Evolutionary conservation across 2,797 vertebrate species (phyloP).

Genomic region (Gymnoscopelus microlampas): DNA sequence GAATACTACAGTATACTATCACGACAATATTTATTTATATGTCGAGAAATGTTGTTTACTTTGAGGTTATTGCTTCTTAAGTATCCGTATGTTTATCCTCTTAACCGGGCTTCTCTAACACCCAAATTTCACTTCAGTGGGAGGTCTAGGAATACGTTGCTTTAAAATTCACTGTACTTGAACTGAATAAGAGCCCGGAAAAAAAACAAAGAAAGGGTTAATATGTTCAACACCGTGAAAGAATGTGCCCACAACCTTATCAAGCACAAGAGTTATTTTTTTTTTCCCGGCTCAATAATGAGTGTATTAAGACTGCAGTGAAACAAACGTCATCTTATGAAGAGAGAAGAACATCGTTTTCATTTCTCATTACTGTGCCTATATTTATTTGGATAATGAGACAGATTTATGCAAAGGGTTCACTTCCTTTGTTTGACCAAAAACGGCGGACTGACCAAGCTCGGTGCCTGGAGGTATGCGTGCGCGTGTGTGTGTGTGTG

Average conservation of each 20-base stretch:
- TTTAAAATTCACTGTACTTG: neutral
- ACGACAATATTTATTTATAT: too few relatives aligned
- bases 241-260: neutral
- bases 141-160: too few relatives aligned
- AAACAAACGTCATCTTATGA: constrained; percentile 27
- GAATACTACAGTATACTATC: too few relatives aligned
- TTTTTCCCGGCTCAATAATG: constrained; percentile 1
- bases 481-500: constrained; percentile 20
- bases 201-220: neutral
- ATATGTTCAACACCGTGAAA: neutral
- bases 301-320: constrained; percentile 2
- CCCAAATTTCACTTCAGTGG: too few relatives aligned
- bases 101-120: too few relatives aligned
- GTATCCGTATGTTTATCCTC: too few relatives aligned
- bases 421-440: constrained; percentile 63
- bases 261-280: neutral
- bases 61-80: too few relatives aligned
- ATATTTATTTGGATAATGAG: constrained; percentile 41
- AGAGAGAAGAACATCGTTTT: constrained; percentile 5
- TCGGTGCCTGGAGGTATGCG: constrained; percentile 23
- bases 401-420: constrained; percentile 42
- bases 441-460: constrained; percentile 45
- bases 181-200: constrained; percentile 2
- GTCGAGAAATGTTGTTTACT: too few relatives aligned
- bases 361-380: constrained; percentile 20